Base-by-base conservation (phyloP, 2,888 invertebrate genomes). In the Anoncus sp. region DNA sequence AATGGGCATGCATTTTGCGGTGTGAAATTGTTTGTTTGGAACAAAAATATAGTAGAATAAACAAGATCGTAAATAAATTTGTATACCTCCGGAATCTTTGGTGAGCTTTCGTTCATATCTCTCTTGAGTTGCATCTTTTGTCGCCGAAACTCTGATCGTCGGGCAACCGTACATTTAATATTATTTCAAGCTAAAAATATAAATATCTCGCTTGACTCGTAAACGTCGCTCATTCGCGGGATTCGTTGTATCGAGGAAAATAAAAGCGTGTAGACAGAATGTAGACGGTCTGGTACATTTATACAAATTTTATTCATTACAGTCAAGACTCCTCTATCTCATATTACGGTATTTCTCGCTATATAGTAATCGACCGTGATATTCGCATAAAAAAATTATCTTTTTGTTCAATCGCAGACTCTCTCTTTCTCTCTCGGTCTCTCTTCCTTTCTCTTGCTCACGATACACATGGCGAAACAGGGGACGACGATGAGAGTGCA, bases 361-460 rank as follows among this genome's bases (percentile, higher is more conserved):
- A 1, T 20, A 6, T 57, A 35, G 35, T 57, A 35, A 59, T 18
- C 18, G n/a, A 35, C 14, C 16, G 24, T 27, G 47, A 63, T 47
- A 59, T 73, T 65, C 16, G 59, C 16, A 66, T 66, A 53, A 72
- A 72, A 72, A 27, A 66, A 72, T 77, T 55, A 71, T 60, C 45
- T 72, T 77, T 55, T 77, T 16, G 27, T 53, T 31, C 43, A 75
- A 75, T 71, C 38, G 38, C 66, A 35, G 53, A 72, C 6, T n/a
- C 38, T 59, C 22, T 35, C 24, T 20, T 6, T 35, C 38, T 14
- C 38, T 49, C 35, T n/a, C 35, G 4, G 6, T 22, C 10, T 49
- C 10, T 24, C 22, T 22, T 1, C 31, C 55, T 38, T 51, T 27
- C 27, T 18, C 22, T 24, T 9, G 14, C n/a, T 43, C 27, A 22